Evolutionary conservation across 2,888 invertebrate genomes (phyloP).

Genomic region (Nasonovia ribisnigri): DNA sequence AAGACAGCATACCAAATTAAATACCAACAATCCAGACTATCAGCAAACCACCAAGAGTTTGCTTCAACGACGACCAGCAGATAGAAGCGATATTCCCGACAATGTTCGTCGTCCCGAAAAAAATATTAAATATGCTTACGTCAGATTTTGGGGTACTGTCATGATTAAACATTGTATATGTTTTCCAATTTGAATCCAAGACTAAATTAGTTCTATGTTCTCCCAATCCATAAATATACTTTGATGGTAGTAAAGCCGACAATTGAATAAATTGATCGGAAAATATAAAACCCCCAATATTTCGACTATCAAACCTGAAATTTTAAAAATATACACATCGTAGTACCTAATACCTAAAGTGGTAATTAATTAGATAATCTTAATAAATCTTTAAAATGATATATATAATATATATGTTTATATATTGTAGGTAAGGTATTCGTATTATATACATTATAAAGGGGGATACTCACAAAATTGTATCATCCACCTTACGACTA

Average conservation of each 20-base stretch:
- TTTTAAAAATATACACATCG: not conserved
- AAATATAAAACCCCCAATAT: constrained; percentile 78
- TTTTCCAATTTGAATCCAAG: constrained; percentile 78
- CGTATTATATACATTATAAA: not conserved
- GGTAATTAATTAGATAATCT: not conserved
- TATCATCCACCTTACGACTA: not conserved
- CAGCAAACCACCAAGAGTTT: too few species aligned
- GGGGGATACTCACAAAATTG: not conserved
- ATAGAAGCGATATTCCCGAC: too few species aligned
- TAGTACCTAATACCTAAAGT: too few species aligned
- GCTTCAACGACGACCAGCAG: too few species aligned
- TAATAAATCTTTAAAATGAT: not conserved
- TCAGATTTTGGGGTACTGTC: constrained; percentile 78
- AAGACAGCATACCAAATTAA: too few species aligned
- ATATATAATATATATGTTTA: not conserved
- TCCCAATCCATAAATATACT: constrained; percentile 81
- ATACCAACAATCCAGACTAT: too few species aligned
- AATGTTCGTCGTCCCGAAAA: too few species aligned
- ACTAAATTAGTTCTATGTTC: constrained; percentile 77
- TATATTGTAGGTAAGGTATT: not conserved
- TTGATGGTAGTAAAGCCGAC: constrained; percentile 74
- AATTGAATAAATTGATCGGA: constrained; percentile 84
- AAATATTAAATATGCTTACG: constrained; percentile 71
- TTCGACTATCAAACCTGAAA: constrained; percentile 79
- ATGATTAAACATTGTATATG: constrained; percentile 79